Base-by-base conservation (phyloP, 2,797 vertebrate species). In the Botia almorhae region DNA sequence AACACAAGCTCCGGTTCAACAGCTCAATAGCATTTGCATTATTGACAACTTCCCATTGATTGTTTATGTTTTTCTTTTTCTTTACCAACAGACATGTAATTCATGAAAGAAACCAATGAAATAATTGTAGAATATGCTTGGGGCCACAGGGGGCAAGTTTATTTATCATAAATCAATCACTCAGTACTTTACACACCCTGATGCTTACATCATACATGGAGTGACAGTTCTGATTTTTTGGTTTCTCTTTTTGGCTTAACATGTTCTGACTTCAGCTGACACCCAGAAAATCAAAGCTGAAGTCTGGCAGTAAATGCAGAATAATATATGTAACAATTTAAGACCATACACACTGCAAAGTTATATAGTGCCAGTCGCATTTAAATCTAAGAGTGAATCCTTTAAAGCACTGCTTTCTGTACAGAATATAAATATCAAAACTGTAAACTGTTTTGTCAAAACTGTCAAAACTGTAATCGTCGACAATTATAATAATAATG, bases 1-100 rank as follows among this genome's bases (percentile, higher is more conserved):
- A 76, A 80, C 58, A 82, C 75, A 80, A 76, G 67, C 36, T 65
- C 46, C 17, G 43, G 19, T 58, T 67, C 46, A 56, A 46, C n/a
- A 23, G 65, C 75, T 77, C 55, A 43, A 46, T 55, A 50, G 17
- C 3, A 12, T 61, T 50, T 33, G 72, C 58, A 23, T 51, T 67
- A 58, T 65, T 80, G 77, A 76, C 39, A 63, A 63, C 16, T 29
- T 55, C 7, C 36, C 55, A 80, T 56, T 56, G 71, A 69, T 67
- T 65, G 61, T 56, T 76, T 55, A 72, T 50, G 55, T 65, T 63
- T 60, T 23, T 3, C 12, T 78, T 53, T 36, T 55, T 71, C 13
- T 69, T 64, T 13, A 51, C 26, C 46, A 43, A 48, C 36, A 63
- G 8, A 11, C 1, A n/a, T 46, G 61, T 64, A 80, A 80, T 67